Evolutionary conservation across 2,113 vertebrate species (phyloP), one percentile per base, ranked within the genome.

Genomic region (Anarhynchus alexandrinus): DNA sequence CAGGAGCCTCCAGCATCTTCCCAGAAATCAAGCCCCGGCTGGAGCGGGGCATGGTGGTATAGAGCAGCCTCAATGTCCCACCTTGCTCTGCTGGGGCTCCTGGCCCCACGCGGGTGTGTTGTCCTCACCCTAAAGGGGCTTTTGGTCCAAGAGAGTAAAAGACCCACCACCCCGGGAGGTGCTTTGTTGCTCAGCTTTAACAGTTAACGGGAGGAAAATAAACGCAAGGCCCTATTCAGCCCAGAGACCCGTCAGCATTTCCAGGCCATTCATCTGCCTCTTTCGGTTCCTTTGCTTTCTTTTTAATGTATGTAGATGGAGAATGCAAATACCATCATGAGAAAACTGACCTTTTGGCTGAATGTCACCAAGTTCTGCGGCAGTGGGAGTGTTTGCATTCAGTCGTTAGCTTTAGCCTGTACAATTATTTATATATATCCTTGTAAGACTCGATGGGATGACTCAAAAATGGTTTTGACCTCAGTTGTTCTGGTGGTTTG

Each of bases 331-430:
- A 95, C 82, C 96, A 95, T 54, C 17, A 4, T 34, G 94, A 96
- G 95, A 81, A 92, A 52, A 73, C 54, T 90, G 96, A 97, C 95
- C 97, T 97, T 97, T 97, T 87, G 94, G 86, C 91, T 97, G 97
- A 95, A 96, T 97, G 95, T 97, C 95, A 95, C 95, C 86, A 82
- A 93, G 93, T 67, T 80, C 94, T 83, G 91, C 91, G 86, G 96
- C 91, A 20, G 54, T 90, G 95, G 93, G 84, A 96, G 94, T 97
- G 89, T 97, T 97, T 97, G 94, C 94, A 10, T 51, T 95, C 86
- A 9, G 86, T 57, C 9, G 4, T 91, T 73, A 92, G 86, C 81
- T 95, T 95, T 79, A 94, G 86, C 59, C 89, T 91, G 93, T 40
- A 78, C 94, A 82, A 76, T 73, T 89, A 90, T 95, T 96, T 91